Evolutionary conservation across 2,888 invertebrate genomes (phyloP).

Genomic region (Brachypalpus laphriformis): DNA sequence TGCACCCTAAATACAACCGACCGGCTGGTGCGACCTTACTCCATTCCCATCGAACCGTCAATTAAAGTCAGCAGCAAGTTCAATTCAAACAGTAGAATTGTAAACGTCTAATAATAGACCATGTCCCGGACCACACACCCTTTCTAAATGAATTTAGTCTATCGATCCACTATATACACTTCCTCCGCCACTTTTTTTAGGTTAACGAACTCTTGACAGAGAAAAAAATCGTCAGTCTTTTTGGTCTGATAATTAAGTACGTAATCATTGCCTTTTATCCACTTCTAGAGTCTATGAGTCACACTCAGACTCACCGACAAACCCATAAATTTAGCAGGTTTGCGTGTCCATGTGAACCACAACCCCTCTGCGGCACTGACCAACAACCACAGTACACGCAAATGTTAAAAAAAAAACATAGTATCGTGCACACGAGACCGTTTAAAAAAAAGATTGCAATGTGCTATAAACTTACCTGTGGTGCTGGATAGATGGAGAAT

Average conservation of each 20-base stretch:
- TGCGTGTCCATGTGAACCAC: slow-evolving; percentile 54
- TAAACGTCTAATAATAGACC: slow-evolving; percentile 16
- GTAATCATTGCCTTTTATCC: slow-evolving; percentile 6
- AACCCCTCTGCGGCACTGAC: not conserved
- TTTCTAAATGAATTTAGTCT: not conserved
- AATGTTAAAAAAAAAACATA: slow-evolving; percentile 13
- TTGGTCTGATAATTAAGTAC: slow-evolving; percentile 42
- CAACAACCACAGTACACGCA: slow-evolving; percentile 45
- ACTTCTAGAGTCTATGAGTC: slow-evolving; percentile 33
- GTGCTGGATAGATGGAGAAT: slow-evolving; percentile 97
- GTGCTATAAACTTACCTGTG: slow-evolving; percentile 86
- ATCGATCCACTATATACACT: slow-evolving; percentile 4
- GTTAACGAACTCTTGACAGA: slow-evolving; percentile 18
- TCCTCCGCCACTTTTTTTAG: slow-evolving; percentile 1
- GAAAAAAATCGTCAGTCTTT: not conserved
- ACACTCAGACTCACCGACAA: slow-evolving; percentile 26
- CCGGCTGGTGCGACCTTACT: not conserved
- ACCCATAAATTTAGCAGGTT: slow-evolving; percentile 54
- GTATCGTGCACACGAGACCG: slow-evolving; percentile 29
- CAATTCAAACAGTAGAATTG: slow-evolving; percentile 18
- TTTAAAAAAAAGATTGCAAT: not conserved
- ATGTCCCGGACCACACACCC: not conserved
- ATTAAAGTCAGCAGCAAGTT: slow-evolving; percentile 53
- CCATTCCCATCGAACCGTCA: slow-evolving; percentile 28
- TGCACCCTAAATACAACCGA: not conserved